These are phyloP conservation scores for Crambe crambe DNA, from an alignment of 37 sponge, comb jelly and placozoan species.

Conservation along the genomic window DNA sequence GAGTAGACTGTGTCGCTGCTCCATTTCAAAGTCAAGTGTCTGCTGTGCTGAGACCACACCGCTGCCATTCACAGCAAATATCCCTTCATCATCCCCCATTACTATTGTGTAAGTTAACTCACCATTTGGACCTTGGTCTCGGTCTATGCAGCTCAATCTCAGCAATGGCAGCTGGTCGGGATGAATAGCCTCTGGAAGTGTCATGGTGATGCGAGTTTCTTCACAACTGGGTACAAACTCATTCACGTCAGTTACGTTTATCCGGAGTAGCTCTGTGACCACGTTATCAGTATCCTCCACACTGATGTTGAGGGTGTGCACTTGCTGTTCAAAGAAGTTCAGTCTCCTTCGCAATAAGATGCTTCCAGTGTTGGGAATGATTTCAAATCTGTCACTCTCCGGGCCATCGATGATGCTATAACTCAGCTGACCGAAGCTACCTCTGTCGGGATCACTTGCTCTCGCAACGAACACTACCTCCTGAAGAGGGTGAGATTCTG, in stretches of 20 bases:
- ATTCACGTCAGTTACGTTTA: slow-evolving; percentile 54
- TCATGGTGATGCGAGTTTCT: neutral
- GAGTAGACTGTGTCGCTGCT: slow-evolving; percentile 26
- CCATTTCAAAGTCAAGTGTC: slow-evolving; percentile 4
- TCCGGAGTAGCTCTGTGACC: slow-evolving; percentile 11
- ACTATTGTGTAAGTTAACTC: slow-evolving; percentile 24
- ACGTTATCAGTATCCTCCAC: slow-evolving; percentile 35
- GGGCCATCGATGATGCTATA: slow-evolving; percentile 17
- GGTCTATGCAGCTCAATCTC: slow-evolving; percentile 45
- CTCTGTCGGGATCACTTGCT: slow-evolving; percentile 60
- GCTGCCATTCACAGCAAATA: neutral
- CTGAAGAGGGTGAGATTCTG: slow-evolving; percentile 22
- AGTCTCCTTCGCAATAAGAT: slow-evolving; percentile 34
- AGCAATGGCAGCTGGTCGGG: neutral
- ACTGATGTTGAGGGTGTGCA: slow-evolving; percentile 48
- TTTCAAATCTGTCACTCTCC: slow-evolving; percentile 17
- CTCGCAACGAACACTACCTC: slow-evolving; percentile 36
- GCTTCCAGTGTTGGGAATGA: slow-evolving; percentile 51
- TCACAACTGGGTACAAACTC: slow-evolving; percentile 45
- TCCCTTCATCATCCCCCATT: slow-evolving; percentile 1
- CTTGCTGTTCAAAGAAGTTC: slow-evolving; percentile 20
- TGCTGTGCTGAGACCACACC: neutral
- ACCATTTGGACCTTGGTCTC: slow-evolving; percentile 39
- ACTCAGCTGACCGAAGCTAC: slow-evolving; percentile 39
- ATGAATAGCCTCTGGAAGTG: slow-evolving; percentile 4